These are phyloP conservation scores for Thunnus maccoyii DNA, from an alignment of 2,113 vertebrate genomes.

Conservation along the genomic window DNA sequence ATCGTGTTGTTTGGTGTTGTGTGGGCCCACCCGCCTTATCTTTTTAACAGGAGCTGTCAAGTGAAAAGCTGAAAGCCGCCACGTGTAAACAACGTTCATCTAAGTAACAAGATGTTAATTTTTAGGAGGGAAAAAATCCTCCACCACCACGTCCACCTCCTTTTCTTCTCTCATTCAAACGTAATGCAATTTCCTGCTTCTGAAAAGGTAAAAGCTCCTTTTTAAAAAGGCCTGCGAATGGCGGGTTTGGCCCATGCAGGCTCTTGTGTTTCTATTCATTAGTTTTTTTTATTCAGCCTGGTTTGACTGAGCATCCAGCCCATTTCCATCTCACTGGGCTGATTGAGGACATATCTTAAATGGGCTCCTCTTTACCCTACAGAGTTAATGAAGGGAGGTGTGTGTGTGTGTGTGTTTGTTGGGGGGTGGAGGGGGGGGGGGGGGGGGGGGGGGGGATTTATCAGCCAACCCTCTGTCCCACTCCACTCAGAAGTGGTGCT, in stretches of 20 bases:
- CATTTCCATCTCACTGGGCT: constrained; percentile 66
- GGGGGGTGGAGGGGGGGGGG: not conserved
- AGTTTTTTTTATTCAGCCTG: constrained; percentile 70
- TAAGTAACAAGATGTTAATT: constrained; percentile 46
- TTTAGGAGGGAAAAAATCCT: not conserved
- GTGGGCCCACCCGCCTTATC: not conserved
- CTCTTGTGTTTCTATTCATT: constrained; percentile 78
- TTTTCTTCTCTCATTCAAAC: constrained; percentile 35
- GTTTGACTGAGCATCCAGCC: constrained; percentile 54
- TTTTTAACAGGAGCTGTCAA: constrained; percentile 20
- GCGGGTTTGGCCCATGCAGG: constrained; percentile 41
- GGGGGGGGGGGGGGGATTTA: not conserved
- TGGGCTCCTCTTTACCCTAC: constrained; percentile 57
- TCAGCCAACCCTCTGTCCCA: constrained; percentile 23
- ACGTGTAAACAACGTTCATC: constrained; percentile 38
- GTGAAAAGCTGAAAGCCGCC: constrained; percentile 7
- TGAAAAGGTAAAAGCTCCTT: constrained; percentile 77
- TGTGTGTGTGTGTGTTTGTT: not conserved
- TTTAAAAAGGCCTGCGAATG: constrained; percentile 29
- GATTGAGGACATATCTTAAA: constrained; percentile 70
- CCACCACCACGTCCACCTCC: not conserved
- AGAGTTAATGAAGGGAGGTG: constrained; percentile 62
- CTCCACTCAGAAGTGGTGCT: constrained; percentile 22
- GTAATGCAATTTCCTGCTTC: constrained; percentile 73
- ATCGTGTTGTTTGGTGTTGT: not conserved